Percentiles rank a stretch among this genome's conserved stretches.
Conservation (phyloP, 2,888 invertebrate genomes). For the Diarsia brunnea region DNA sequence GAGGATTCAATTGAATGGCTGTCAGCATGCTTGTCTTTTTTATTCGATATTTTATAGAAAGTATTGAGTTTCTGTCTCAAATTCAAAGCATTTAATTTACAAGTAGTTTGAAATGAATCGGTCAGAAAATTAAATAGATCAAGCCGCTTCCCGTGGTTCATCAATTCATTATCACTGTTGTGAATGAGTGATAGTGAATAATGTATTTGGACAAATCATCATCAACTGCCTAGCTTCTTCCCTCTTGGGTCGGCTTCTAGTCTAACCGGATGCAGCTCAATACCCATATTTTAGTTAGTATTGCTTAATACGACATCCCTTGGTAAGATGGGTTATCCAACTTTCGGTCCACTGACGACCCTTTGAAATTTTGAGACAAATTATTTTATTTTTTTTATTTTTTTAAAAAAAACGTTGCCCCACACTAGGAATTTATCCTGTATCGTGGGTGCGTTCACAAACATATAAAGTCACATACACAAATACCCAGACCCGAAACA, state of each 20-base stretch:
- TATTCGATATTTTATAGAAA: slow-evolving; percentile 24
- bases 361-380: neutral
- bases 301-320: neutral
- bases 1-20: slow-evolving; percentile 58
- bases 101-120: neutral
- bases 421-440: too few relatives aligned
- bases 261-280: neutral
- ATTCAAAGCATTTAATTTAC: neutral
- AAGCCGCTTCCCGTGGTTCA: neutral
- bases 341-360: neutral
- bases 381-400: too few relatives aligned
- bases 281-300: neutral
- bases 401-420: too few relatives aligned
- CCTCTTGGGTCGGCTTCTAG: neutral
- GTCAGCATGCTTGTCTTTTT: slow-evolving; percentile 35
- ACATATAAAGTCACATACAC: too few relatives aligned
- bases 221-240: neutral
- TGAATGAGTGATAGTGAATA: neutral
- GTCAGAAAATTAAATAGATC: neutral
- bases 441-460: too few relatives aligned
- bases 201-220: neutral
- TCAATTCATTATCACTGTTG: neutral
- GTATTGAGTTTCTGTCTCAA: neutral
- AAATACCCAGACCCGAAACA: too few relatives aligned
- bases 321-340: neutral